A percentile compares a stretch with the other conserved stretches of the same genome.
Conservation (phyloP, 2,888 invertebrate genomes). For the Teleogryllus oceanicus region DNA sequence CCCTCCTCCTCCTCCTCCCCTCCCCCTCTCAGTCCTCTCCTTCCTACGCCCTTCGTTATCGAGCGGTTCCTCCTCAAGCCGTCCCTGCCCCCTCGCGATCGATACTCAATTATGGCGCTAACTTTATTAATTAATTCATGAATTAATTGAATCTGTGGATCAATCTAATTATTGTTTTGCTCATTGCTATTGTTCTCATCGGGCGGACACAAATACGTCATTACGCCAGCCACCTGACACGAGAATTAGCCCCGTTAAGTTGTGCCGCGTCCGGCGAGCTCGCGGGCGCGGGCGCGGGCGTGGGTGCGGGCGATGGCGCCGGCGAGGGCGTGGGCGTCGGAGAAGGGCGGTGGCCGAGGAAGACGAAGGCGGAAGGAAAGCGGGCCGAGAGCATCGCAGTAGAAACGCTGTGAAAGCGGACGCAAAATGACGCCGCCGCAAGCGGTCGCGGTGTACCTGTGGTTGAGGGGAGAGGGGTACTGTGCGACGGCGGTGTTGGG, state of each 20-base stretch:
- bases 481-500: too few species aligned
- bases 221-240: neutral
- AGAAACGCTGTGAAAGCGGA: too few species aligned
- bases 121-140: conserved; percentile 18
- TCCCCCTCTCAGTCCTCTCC: neutral
- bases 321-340: too few species aligned
- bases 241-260: neutral
- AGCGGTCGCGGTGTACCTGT: too few species aligned
- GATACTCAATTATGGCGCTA: conserved; percentile 18
- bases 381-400: too few species aligned
- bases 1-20: neutral
- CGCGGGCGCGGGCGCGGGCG: too few species aligned
- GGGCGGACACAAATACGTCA: conserved; percentile 7
- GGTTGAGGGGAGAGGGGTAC: too few species aligned
- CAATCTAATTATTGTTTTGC: conserved; percentile 18
- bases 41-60: neutral
- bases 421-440: too few species aligned
- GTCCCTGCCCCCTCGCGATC: neutral
- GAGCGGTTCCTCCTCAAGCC: neutral
- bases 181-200: conserved; percentile 4
- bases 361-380: too few species aligned
- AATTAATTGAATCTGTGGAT: conserved; percentile 18
- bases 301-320: too few species aligned
- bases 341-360: too few species aligned
- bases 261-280: too few species aligned